Evolutionary conservation across 1,140 invertebrate genomes (phyloP).

Genomic region (Neodiprion fabricii): DNA sequence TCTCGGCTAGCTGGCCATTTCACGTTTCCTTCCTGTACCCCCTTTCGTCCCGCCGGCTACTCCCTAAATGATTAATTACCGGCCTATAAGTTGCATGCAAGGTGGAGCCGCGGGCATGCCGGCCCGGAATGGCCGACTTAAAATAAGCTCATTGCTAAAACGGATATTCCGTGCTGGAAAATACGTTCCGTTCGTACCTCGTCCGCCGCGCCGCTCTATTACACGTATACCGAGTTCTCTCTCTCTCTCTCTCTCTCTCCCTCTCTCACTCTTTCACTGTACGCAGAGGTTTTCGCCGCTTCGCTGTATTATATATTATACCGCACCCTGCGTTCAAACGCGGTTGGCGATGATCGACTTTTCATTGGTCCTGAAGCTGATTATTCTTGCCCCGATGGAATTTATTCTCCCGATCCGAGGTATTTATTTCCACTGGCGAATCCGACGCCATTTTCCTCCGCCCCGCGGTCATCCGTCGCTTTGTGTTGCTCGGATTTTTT

Average conservation of each 20-base stretch:
- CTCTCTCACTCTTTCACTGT: neutral
- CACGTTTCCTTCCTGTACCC: conserved; percentile 47
- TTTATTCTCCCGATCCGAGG: no score
- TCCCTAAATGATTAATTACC: conserved; percentile 59
- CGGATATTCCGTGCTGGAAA: conserved; percentile 49
- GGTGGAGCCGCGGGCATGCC: neutral
- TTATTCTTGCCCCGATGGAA: no score
- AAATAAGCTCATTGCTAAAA: conserved; percentile 54
- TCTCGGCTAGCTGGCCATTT: conserved; percentile 52
- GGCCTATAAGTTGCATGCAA: conserved; percentile 38
- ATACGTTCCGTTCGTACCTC: neutral
- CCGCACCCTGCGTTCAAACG: no score
- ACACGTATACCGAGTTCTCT: neutral
- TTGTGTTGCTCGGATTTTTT: no score
- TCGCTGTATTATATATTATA: no score
- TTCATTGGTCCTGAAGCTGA: no score
- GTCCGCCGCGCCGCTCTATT: neutral
- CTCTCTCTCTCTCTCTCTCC: neutral
- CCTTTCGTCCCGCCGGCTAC: conserved; percentile 25
- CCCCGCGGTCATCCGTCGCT: no score
- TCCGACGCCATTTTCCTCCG: no score
- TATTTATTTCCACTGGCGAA: no score
- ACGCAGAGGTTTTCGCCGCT: neutral
- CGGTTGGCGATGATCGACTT: no score
- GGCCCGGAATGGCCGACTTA: conserved; percentile 30